These are phyloP conservation scores for Campylomormyrus tamandua DNA, from an alignment of 2,113 vertebrate species.

Conservation along the genomic window DNA sequence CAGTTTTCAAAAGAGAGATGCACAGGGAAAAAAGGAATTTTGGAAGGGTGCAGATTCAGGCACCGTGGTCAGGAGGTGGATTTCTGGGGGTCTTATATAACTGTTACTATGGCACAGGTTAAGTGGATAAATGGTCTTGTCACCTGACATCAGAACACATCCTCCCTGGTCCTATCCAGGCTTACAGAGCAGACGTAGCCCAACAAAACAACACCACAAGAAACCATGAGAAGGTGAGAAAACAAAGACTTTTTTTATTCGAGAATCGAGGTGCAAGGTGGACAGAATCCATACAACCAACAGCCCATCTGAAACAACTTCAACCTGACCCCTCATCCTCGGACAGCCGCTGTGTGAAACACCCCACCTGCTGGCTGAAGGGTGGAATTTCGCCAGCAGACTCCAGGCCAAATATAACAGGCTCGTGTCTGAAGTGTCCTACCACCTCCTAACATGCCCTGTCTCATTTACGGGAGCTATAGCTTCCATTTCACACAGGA, in stretches of 20 bases:
- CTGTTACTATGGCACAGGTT: neutral
- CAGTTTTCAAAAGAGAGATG: neutral
- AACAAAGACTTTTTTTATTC: neutral
- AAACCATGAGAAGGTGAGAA: neutral
- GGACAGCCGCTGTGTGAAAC: neutral
- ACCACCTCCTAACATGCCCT: neutral
- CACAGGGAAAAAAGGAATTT: neutral
- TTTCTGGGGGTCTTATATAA: neutral
- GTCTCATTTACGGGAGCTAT: neutral
- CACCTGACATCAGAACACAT: neutral
- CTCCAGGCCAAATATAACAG: neutral
- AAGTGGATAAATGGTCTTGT: neutral
- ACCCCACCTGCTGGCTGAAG: neutral
- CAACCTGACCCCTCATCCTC: neutral
- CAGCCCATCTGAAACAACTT: neutral
- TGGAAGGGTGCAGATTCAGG: neutral
- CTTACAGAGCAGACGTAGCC: neutral
- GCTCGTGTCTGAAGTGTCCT: neutral
- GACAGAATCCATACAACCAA: neutral
- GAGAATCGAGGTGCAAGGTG: neutral
- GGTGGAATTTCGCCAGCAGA: neutral
- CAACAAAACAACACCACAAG: neutral
- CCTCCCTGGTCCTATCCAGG: neutral
- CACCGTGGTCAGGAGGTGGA: neutral
- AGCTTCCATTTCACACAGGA: neutral